Percentiles rank a stretch among this genome's conserved stretches.
These are phyloP conservation scores for Elaeidobius kamerunicus DNA, from an alignment of 2,888 invertebrate genomes.

Conservation along the genomic window DNA sequence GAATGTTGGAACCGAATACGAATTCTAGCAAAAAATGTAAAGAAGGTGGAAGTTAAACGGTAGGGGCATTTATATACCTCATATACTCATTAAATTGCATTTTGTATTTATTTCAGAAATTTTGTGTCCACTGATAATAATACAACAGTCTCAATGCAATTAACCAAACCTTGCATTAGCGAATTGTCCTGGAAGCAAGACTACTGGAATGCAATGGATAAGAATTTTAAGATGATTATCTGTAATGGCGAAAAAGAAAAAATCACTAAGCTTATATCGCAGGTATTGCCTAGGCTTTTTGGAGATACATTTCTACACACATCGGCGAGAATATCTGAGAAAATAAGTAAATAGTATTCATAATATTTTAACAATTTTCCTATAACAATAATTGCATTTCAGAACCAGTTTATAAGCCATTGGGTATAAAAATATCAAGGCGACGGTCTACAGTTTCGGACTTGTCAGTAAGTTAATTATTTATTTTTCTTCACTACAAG, in stretches of 20 bases:
- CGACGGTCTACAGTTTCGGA: conserved; percentile 4
- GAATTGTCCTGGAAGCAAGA: background rate
- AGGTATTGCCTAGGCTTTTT: conserved; percentile 12
- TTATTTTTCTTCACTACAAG: no score
- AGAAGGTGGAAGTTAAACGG: conserved; percentile 8
- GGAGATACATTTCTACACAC: conserved; percentile 12
- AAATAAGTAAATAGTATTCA: conserved; percentile 8
- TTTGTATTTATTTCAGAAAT: background rate
- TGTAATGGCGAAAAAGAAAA: conserved; percentile 12
- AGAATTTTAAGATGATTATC: conserved; percentile 6
- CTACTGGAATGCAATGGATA: background rate
- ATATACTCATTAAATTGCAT: conserved; percentile 15
- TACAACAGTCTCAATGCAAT: background rate
- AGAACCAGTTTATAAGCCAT: conserved; percentile 13
- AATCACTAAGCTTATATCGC: conserved; percentile 4
- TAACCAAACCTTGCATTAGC: conserved; percentile 1
- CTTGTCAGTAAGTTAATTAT: conserved; percentile 9
- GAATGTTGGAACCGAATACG: conserved; percentile 5
- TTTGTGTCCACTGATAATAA: background rate
- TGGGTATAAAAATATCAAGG: conserved; percentile 6
- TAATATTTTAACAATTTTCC: background rate
- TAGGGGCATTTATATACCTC: conserved; percentile 18
- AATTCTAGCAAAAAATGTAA: conserved; percentile 8
- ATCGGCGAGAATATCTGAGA: background rate
- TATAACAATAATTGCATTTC: background rate